Conservation (phyloP, 2,113 vertebrate genomes). For the Centropristis striata region DNA sequence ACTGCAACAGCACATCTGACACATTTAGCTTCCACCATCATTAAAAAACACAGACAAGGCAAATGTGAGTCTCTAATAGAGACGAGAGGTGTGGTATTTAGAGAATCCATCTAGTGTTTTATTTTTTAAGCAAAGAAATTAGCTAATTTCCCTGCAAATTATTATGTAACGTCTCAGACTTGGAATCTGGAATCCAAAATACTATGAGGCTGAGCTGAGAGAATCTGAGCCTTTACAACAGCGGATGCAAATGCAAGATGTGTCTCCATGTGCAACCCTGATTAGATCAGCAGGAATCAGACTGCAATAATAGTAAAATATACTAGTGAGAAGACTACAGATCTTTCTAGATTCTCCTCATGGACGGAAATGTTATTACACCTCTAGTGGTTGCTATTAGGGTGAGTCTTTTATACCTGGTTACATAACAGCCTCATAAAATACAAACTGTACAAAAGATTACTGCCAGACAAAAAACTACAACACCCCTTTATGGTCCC, state of each 20-base stretch:
- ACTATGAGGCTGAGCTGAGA: no score
- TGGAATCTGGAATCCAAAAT: no score
- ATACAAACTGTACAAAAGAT: neutral
- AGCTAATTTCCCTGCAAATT: neutral
- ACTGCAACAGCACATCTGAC: slow-evolving; percentile 11
- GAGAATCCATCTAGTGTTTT: neutral
- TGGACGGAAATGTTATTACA: neutral
- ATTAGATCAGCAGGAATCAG: neutral
- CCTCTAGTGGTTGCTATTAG: neutral
- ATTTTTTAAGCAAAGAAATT: neutral
- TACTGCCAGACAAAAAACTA: neutral
- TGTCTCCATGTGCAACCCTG: neutral
- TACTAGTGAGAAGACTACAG: neutral
- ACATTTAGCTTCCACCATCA: neutral
- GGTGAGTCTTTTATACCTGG: neutral
- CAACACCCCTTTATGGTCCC: neutral
- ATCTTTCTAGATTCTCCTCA: neutral
- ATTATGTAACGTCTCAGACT: neutral
- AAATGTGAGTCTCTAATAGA: neutral
- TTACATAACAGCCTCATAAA: neutral
- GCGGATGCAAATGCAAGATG: neutral
- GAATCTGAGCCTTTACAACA: neutral
- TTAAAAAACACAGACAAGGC: neutral
- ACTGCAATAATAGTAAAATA: neutral
- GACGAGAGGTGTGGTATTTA: neutral